Base-by-base conservation (phyloP, 2,888 invertebrate species). In the Caenorhabditis virilis region DNA sequence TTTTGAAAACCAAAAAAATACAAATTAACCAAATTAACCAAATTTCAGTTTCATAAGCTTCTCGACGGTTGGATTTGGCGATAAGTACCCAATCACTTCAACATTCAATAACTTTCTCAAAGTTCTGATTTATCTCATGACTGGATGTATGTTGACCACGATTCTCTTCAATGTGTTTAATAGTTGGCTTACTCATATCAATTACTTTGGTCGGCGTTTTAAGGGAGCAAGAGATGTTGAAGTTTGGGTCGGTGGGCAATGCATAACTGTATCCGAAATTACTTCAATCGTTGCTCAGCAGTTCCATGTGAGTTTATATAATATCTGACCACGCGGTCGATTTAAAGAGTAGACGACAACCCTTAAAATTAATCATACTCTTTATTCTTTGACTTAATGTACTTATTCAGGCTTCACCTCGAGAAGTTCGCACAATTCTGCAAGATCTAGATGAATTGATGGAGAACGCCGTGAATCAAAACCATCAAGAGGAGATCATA, bases 1-100 rank as follows among this genome's bases (percentile, higher is more conserved):
- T n/a, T n/a, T n/a, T n/a, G n/a, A n/a, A n/a, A n/a, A n/a, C n/a
- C n/a, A n/a, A 15, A 35, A 18, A 16, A 35, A 16, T n/a, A n/a
- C 5, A 9, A 15, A 3, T 18, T 27, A 18, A 27, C 13, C 5
- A 2, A 2, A 35, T 18, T 13, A 36, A 50, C 20, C 16, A 15
- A 38, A 20, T 52, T 73, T 57, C 64, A 68, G 72, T 25, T 63
- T 75, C 49, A 75, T 76, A 51, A 72, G 72, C 45, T 76, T 76
- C 45, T 56, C 76, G 1, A 75, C 76, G 1, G 70, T 72, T 18
- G 76, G 76, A 16, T 75, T 75, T 33, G 76, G 76, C 4, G 76
- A 76, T 41, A 52, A 55, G 20, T 23, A 53, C 23, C 76, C 76
- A 6, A 23, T 49, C 16, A 64, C 69, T 1, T 46, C 59, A 6